Evolutionary conservation across 2,113 vertebrate species (phyloP), one percentile per base, ranked within the genome.

Genomic region (Phodopus roborovskii): DNA sequence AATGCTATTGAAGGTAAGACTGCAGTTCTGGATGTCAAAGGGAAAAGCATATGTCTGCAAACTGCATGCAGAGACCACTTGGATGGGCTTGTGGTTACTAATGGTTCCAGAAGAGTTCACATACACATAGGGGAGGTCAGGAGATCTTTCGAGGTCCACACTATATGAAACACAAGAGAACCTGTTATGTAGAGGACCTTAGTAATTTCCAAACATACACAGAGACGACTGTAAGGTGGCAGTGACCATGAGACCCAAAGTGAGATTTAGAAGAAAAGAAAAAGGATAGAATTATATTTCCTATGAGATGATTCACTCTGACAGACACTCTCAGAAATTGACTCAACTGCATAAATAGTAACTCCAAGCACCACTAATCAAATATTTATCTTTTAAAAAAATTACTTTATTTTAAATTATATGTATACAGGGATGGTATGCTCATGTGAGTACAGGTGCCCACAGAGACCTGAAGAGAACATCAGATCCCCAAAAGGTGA

Each of bases 41-140:
- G 99, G 99, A 71, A 99, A 99, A 36, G 99, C 98, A 1, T 99
- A 99, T 71, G 99, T 98, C 97, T 99, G 98, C 97, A 99, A 96
- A 82, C 95, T 98, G 94, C 99, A 99, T 36, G 99, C 98, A 28
- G 99, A 98, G 58, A 99, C 98, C 96, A 99, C 99, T 95, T 99
- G 99, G 94, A 99, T 98, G 85, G 99, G 99, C 83, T 98, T 98
- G 95, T 98, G 98, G 98, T 99, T 99, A 97, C 98, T 99, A 92
- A 99, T 98, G 7, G 95, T 98, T 48, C 99, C 99, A 1, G 99
- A 99, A 7, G 99, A 99, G 98, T 99, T 99, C 93, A 99, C 98
- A 19, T 99, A 99, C 30, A 99, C 98, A 42, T 99, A 99, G 0
- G 99, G 98, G 88, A 99, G 98, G 1, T 98, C 97, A 0, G 98